Conservation (phyloP, 2,888 invertebrate genomes). For the Iphiclides podalirius region DNA sequence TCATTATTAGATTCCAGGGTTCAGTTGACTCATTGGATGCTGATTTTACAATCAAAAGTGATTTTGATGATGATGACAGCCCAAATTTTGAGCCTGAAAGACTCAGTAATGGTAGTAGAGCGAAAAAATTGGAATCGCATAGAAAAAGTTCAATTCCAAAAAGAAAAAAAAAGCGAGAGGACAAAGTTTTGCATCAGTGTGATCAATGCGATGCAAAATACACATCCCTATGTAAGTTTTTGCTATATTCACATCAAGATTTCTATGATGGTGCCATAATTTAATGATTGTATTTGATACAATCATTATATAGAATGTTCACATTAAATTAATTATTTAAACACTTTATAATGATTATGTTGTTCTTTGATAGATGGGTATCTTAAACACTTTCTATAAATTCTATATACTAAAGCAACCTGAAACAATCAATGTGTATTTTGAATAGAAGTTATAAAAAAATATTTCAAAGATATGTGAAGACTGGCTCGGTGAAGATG, state of each 20-base stretch:
- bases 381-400: too few relatives aligned
- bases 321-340: too few relatives aligned
- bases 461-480: too few relatives aligned
- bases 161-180: conserved; percentile 34
- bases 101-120: conserved; percentile 28
- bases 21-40: conserved; percentile 20
- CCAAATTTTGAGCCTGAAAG: conserved; percentile 41
- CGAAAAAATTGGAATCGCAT: conserved; percentile 23
- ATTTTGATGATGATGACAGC: conserved; percentile 44
- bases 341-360: too few relatives aligned
- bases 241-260: neutral
- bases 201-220: conserved; percentile 67
- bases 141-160: conserved; percentile 32
- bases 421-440: too few relatives aligned
- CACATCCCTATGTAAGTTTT: conserved; percentile 18
- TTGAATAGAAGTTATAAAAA: too few relatives aligned
- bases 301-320: too few relatives aligned
- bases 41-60: conserved; percentile 9
- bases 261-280: too few relatives aligned
- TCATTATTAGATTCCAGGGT: conserved; percentile 30
- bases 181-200: conserved; percentile 57
- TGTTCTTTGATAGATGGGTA: too few relatives aligned
- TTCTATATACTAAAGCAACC: too few relatives aligned
- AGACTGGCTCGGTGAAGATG: too few relatives aligned
- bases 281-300: too few relatives aligned